Percentiles rank a stretch among this genome's conserved stretches.
phyloP scores from a whole-genome alignment of 2,888 invertebrate genomes.

The Coleophora flavipennella region DNA sequence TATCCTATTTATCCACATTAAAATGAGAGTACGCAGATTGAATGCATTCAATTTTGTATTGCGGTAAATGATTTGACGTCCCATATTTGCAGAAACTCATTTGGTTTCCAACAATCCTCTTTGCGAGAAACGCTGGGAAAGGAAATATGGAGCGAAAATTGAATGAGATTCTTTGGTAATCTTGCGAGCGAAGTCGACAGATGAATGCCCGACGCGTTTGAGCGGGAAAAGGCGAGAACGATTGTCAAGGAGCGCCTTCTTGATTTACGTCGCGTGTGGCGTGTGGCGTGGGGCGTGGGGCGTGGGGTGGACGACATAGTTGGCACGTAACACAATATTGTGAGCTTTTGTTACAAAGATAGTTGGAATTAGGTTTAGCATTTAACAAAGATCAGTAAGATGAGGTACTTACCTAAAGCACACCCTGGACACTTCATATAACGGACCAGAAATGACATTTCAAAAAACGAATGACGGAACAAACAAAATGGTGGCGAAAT shows the following conservation, averaged over 20 bases:
- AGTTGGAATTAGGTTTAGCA: no score
- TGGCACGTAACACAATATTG: constrained; percentile 9
- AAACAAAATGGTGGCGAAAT: no score
- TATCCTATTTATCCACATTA: no score
- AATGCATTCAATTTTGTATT: no score
- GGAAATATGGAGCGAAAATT: constrained; percentile 9
- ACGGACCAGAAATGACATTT: no score
- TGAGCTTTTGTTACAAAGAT: neutral
- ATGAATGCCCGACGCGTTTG: constrained; percentile 19
- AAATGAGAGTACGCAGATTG: no score
- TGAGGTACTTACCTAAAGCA: no score
- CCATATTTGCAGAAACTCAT: constrained; percentile 2
- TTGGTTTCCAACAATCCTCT: constrained; percentile 1
- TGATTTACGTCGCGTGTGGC: constrained; percentile 19
- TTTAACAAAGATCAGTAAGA: no score
- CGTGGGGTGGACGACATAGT: constrained; percentile 12
- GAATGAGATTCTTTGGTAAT: constrained; percentile 17
- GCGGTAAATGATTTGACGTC: neutral
- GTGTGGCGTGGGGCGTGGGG: constrained; percentile 10
- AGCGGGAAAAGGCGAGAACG: constrained; percentile 12
- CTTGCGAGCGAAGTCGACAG: constrained; percentile 18
- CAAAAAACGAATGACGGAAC: no score
- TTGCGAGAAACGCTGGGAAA: neutral
- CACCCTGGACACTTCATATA: no score
- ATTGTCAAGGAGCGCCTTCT: constrained; percentile 18